Percentiles rank a stretch among this genome's conserved stretches.
Conservation (phyloP, 1,140 invertebrate species). For the Odontomachus brunneus region DNA sequence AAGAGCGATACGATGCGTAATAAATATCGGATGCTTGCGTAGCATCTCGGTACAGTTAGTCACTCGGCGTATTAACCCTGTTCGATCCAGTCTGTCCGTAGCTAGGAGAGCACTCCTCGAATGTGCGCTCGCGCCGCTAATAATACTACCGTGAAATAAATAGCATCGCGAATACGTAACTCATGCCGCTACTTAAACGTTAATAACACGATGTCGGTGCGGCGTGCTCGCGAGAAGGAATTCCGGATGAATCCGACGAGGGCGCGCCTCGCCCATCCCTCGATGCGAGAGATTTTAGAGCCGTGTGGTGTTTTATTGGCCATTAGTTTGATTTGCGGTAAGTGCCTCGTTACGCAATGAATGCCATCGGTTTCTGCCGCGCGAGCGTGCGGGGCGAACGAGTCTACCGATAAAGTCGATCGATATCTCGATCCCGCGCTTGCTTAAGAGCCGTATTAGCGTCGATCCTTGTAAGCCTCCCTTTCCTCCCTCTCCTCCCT, state of each 20-base stretch:
- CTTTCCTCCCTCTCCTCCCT: neutral
- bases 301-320: constrained; percentile 73
- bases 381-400: constrained; percentile 20
- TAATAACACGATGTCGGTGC: constrained; percentile 39
- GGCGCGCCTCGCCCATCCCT: constrained; percentile 32
- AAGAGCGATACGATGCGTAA: neutral
- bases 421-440: constrained; percentile 68
- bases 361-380: constrained; percentile 74
- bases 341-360: constrained; percentile 79
- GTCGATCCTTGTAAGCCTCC: constrained; percentile 49
- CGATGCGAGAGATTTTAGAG: constrained; percentile 65
- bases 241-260: constrained; percentile 41
- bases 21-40: neutral
- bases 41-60: neutral
- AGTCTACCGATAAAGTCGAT: constrained; percentile 68
- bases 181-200: constrained; percentile 41
- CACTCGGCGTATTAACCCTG: neutral
- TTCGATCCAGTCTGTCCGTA: neutral
- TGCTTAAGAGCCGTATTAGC: constrained; percentile 66
- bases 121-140: constrained; percentile 26
- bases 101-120: neutral
- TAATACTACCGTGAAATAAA: constrained; percentile 41
- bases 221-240: neutral
- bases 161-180: constrained; percentile 38
- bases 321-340: constrained; percentile 79